Conservation (phyloP, 1,140 invertebrate genomes). For the Gerris buenoi region DNA sequence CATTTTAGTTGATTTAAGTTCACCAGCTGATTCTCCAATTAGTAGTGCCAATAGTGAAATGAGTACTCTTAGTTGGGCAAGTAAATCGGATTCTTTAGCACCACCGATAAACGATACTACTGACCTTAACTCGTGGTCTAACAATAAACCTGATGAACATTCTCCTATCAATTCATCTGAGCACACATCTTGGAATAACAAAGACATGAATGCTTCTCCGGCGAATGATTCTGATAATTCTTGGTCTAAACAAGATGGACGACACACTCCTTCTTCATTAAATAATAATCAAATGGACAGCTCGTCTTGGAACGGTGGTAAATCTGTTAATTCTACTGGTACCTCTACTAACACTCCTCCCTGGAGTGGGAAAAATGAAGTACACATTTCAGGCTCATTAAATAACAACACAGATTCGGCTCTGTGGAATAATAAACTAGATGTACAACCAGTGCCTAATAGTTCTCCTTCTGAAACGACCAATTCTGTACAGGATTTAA, state of each 20-base stretch:
- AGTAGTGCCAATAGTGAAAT: conserved; percentile 4
- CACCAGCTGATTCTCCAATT: background rate
- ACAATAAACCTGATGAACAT: background rate
- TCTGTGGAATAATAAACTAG: background rate
- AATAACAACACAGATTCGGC: background rate
- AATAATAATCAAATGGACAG: no score
- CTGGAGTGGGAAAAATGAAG: no score
- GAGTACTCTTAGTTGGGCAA: conserved; percentile 9
- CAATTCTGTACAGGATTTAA: conserved; percentile 9
- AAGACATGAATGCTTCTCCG: background rate
- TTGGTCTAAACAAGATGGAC: no score
- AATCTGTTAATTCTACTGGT: no score
- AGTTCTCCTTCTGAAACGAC: background rate
- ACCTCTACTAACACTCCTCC: no score
- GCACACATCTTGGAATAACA: background rate
- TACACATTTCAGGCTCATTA: no score
- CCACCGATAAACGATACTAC: background rate
- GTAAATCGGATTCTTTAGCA: conserved; percentile 4
- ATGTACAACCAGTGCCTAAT: background rate
- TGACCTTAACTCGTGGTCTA: background rate
- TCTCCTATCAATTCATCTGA: background rate
- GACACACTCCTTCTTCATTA: no score
- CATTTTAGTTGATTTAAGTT: conserved; percentile 10
- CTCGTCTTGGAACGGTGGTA: no score
- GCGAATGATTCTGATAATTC: background rate